Evolutionary conservation across 2,113 vertebrate species (phyloP), one percentile per base, ranked within the genome.

Genomic region (Acrocephalus kingi): DNA sequence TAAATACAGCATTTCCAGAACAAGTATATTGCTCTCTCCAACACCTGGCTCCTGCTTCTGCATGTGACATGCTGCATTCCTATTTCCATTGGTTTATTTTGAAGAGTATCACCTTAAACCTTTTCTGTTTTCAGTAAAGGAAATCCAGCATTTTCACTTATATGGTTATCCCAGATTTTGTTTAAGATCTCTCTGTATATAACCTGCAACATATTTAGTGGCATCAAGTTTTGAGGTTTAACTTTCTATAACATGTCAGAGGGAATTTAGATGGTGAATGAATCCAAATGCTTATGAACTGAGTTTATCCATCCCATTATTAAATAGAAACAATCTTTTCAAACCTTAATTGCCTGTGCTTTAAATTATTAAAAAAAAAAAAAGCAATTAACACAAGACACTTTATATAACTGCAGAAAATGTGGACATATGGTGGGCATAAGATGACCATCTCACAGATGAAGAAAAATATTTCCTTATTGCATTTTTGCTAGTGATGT

Each of bases 401-500:
- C 5, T 28, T 81, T 59, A 30, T 13, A 2, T 25, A 75, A 22
- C 23, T n/a, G 11, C 12, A 63, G 13, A 85, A 46, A 61, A 72
- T 39, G 28, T 46, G 7, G 39, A 61, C 16, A n/a, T 7, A 41
- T 59, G 33, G 24, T 19, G 7, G 17, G 11, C 6, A 30, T 52
- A 30, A 64, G 67, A 52, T 13, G 3, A 56, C 4, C 2, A 23
- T 37, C 9, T 41, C 58, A 66, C 4, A 49, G 11, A 49, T 54
- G 15, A 80, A 86, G 31, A 61, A 66, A 79, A 76, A 27, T 15
- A 13, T 31, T 78, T 72, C 11, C 4, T 54, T 58, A 46, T 37
- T 61, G 2, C 1, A 49, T 79, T 86, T 67, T 84, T 76, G 1
- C 2, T 83, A 11, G 5, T 20, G 10, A 4, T 28, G 2, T 1